phyloP scores from a whole-genome alignment of 2,797 vertebrate species.

The Hyperoplus immaculatus region DNA sequence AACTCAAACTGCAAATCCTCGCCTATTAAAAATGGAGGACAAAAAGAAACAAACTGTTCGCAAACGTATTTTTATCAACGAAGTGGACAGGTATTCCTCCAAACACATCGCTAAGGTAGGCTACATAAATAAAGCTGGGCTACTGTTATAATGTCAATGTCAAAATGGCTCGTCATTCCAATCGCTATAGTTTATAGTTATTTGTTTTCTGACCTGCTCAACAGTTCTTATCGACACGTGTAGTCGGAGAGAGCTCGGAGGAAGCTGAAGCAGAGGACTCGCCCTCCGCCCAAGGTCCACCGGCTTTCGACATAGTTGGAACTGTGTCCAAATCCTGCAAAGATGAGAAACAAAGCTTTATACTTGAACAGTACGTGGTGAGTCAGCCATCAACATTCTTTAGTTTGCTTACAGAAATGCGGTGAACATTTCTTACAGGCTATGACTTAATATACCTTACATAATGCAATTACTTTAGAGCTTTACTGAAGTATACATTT shows the following conservation, averaged over 20 bases:
- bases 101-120: constrained; percentile 88
- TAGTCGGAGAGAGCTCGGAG: constrained; percentile 67
- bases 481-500: background rate
- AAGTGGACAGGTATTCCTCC: constrained; percentile 90
- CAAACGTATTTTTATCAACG: constrained; percentile 90
- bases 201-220: background rate
- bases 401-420: background rate
- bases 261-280: constrained; percentile 73
- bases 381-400: constrained; percentile 53
- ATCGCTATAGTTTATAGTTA: too few relatives aligned
- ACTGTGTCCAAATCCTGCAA: constrained; percentile 76
- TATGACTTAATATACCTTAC: background rate
- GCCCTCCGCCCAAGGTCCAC: fast-evolving
- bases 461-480: too few relatives aligned
- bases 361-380: constrained; percentile 86
- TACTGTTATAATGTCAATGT: background rate
- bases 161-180: background rate
- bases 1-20: background rate
- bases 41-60: constrained; percentile 33
- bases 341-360: constrained; percentile 65
- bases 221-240: constrained; percentile 88
- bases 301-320: constrained; percentile 89
- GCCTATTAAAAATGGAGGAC: constrained; percentile 71
- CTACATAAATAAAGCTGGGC: background rate
- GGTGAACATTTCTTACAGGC: background rate